phyloP scores from a whole-genome alignment of 2,797 vertebrate species.

The Enteromius mattozi region DNA sequence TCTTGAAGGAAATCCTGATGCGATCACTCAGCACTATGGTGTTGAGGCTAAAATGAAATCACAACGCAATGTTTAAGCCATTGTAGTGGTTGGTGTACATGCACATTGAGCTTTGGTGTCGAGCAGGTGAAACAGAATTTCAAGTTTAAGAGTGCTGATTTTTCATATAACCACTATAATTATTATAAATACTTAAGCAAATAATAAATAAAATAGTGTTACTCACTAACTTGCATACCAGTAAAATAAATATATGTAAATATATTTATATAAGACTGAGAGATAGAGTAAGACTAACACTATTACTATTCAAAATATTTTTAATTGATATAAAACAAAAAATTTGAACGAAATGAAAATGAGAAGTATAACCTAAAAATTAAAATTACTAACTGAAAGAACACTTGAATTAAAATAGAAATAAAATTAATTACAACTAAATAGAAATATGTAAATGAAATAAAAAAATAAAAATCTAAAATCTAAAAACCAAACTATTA shows the following conservation, averaged over 20 bases:
- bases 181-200: neutral
- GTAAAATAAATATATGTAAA: neutral
- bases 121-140: neutral
- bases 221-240: neutral
- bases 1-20: constrained; percentile 16
- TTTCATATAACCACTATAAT: neutral
- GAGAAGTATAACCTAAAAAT: neutral
- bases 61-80: neutral
- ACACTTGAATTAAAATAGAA: neutral
- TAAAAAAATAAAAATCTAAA: neutral
- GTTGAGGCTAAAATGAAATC: neutral
- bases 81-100: neutral
- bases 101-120: neutral
- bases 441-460: neutral
- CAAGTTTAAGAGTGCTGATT: neutral
- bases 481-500: neutral
- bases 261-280: neutral
- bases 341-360: neutral
- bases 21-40: neutral
- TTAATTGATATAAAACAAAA: neutral
- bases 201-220: neutral
- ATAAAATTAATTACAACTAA: neutral
- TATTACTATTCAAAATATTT: too few species aligned
- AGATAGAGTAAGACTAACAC: neutral
- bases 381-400: neutral